Evolutionary conservation across 1,140 invertebrate genomes (phyloP).

Genomic region (Nephotettix cincticeps): DNA sequence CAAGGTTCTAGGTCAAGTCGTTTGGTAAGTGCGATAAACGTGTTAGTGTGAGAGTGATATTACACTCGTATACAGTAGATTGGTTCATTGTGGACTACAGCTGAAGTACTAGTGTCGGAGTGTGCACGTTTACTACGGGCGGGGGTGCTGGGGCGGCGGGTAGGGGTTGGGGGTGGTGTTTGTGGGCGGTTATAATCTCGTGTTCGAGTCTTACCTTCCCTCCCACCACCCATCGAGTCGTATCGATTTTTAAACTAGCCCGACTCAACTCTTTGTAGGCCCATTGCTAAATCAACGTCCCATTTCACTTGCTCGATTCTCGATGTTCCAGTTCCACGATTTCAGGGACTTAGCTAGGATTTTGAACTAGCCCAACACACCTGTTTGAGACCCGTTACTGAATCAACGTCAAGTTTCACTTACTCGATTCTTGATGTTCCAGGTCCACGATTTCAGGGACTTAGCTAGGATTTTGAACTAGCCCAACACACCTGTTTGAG

Average conservation of each 20-base stretch:
- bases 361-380: neutral
- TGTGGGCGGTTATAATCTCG: neutral
- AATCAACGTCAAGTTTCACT: neutral
- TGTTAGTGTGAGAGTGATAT: too few relatives aligned
- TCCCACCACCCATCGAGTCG: neutral
- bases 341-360: neutral
- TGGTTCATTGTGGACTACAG: too few relatives aligned
- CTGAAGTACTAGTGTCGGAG: too few relatives aligned
- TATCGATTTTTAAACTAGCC: conserved; percentile 15
- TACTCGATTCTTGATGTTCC: neutral
- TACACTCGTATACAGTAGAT: too few relatives aligned
- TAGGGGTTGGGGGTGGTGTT: neutral
- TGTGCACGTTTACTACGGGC: neutral
- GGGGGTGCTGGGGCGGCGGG: neutral
- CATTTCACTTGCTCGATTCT: neutral
- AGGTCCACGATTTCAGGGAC: too few relatives aligned
- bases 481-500: too few relatives aligned
- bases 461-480: too few relatives aligned
- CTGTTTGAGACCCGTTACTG: neutral
- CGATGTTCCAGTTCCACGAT: too few relatives aligned
- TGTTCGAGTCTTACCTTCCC: neutral
- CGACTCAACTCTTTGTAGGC: conserved; percentile 8
- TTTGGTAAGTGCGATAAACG: too few relatives aligned
- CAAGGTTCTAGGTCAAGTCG: too few relatives aligned
- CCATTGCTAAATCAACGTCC: neutral